These are phyloP conservation scores for Camponotus floridanus DNA, from an alignment of 1,140 invertebrate species.

Conservation along the genomic window DNA sequence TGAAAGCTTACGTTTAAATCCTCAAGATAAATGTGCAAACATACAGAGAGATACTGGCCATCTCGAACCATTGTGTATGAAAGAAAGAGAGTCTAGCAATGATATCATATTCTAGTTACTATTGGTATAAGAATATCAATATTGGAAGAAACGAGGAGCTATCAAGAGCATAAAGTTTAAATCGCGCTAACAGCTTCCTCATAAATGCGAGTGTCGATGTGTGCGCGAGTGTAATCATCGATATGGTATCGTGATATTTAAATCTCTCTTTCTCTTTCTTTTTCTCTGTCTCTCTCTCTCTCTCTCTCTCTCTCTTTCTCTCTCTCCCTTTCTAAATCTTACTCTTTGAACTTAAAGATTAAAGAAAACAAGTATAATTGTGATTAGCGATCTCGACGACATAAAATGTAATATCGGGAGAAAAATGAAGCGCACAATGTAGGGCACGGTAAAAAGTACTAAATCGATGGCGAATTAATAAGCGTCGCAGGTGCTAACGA, in stretches of 20 bases:
- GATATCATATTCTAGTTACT: neutral
- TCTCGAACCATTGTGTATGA: neutral
- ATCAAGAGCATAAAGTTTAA: conserved; percentile 24
- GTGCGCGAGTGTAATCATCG: neutral
- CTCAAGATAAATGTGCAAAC: conserved; percentile 1
- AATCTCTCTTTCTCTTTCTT: neutral
- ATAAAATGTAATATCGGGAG: neutral
- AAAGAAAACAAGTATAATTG: neutral
- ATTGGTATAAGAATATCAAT: conserved; percentile 25
- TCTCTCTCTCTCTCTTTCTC: too few species aligned
- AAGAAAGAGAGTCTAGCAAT: neutral
- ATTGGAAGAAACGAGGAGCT: conserved; percentile 32
- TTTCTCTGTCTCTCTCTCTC: too few species aligned
- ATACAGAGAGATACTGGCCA: conserved; percentile 6
- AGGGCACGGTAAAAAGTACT: neutral
- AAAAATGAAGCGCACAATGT: conserved; percentile 3
- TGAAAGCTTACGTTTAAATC: neutral
- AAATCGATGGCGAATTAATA: conserved; percentile 2
- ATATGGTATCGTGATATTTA: neutral
- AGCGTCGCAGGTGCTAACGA: conserved; percentile 12
- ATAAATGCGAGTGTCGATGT: conserved; percentile 14
- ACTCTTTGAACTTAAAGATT: neutral
- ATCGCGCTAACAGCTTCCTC: neutral
- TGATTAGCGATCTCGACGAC: conserved; percentile 17
- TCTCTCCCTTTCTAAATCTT: neutral